phyloP scores from a whole-genome alignment of 1,140 invertebrate genomes.

The Drosophila subobscura region DNA sequence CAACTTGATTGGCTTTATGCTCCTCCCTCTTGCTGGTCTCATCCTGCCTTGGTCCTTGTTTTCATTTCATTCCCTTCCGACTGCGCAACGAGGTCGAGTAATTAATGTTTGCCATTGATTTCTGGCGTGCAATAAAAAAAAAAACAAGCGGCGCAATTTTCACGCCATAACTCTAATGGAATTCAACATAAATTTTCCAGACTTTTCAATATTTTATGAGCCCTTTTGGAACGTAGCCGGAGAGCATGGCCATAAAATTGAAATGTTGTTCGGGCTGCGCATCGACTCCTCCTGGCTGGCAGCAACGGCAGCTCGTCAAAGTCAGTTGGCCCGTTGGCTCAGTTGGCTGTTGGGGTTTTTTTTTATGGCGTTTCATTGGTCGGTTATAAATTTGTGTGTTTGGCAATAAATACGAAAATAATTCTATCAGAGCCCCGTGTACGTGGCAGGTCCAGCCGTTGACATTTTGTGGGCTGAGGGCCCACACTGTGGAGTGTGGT shows the following conservation, averaged over 20 bases:
- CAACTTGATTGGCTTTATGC: constrained; percentile 50
- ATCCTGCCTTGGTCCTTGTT: background rate
- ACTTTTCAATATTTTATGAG: constrained; percentile 68
- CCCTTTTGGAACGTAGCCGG: constrained; percentile 10
- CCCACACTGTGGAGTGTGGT: background rate
- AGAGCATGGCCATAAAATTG: constrained; percentile 68
- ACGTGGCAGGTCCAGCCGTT: constrained; percentile 51
- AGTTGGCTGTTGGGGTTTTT: constrained; percentile 16
- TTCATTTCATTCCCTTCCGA: no score
- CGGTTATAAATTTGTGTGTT: constrained; percentile 78
- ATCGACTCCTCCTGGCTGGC: constrained; percentile 20
- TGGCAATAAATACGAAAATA: constrained; percentile 74
- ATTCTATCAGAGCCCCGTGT: constrained; percentile 38
- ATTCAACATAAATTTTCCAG: constrained; percentile 73
- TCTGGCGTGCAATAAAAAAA: constrained; percentile 16
- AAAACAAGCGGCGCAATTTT: constrained; percentile 43
- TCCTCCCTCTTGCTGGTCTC: background rate
- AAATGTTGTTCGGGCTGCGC: constrained; percentile 58
- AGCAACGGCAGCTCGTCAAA: constrained; percentile 59
- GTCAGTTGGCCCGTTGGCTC: constrained; percentile 24
- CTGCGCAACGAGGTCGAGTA: constrained; percentile 21
- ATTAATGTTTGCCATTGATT: constrained; percentile 56
- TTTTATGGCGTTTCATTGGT: constrained; percentile 64
- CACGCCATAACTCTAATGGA: constrained; percentile 81
- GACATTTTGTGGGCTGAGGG: constrained; percentile 60